Base-by-base conservation (phyloP, 2,797 vertebrate genomes). In the Coregonus sp. region DNA sequence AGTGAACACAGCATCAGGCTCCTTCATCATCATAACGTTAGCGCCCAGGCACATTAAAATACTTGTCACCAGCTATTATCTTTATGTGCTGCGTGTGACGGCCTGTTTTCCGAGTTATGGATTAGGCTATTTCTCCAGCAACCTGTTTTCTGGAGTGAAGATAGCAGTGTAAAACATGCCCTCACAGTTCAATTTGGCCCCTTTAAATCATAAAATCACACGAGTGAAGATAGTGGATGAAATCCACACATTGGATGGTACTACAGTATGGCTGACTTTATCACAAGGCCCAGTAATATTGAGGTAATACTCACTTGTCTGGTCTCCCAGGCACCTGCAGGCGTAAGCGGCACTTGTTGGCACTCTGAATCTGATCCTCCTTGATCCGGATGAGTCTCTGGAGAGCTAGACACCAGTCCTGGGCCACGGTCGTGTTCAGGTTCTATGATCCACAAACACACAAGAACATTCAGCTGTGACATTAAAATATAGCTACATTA, bases 321-420 rank as follows among this genome's bases (percentile, higher is more conserved):
- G 97, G 96, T 75, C 97, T 97, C 20, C 97, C 97, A 0, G 97
- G 97, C 16, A 99, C 95, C 89, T 98, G 95, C 67, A 99, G 95
- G 35, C 96, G 94, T 75, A 99, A 94, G 70, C 96, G 96, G 86
- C 97, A 99, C 86, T 98, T 99, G 95, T 99, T 98, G 82, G 97
- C 97, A 0, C 96, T 96, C 86, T 98, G 97, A 87, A 99, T 98
- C 88, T 99, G 96, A 75, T 98, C 98, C 81, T 99, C 97, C 90
- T 99, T 99, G 81, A 99, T 96, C 75, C 95, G 94, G 90, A 99
- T 95, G 79, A 99, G 95, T 86, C 97, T 95, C 93, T 99, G 97
- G 81, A 99, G 93, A 12, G 98, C 97, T 90, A 98, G 89, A 90
- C 96, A 97, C 97, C 98, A 99, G 88, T 99, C 98, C 81, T 98